Evolutionary conservation across 2,888 invertebrate genomes (phyloP), one percentile per base, ranked within the genome.

Genomic region (Meteorus cinctellus): DNA sequence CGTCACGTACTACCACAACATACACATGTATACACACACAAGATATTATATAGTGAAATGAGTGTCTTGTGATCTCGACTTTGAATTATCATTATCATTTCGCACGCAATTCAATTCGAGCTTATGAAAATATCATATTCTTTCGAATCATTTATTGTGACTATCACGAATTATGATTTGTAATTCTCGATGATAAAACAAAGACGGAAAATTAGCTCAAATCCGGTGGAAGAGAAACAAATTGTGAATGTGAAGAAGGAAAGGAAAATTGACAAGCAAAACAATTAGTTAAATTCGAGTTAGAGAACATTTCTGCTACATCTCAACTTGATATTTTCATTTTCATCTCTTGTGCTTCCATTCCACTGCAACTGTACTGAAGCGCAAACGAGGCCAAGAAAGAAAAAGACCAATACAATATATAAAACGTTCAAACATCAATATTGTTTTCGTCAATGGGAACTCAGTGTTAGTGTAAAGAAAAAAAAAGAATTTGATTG

Each of bases 101-200:
- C 19, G 19, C 19, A 19, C n/a, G 6, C 10, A 10, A 19, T 19
- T 19, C 4, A n/a, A 8, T 55, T 24, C 55, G 8, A 12, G 12
- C 2, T 12, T 41, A 41, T 5, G 12, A 41, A 41, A 12, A 41
- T 41, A 41, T 41, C 16, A 48, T 24, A 55, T 24, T 55, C 6
- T 55, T 55, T 2, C 5, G 6, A 19, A 19, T 6, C n/a, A 55
- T 19, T 19, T 24, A 8, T 24, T 55, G 19, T 31, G 31, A 31
- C 16, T 8, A 63, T 63, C 14, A n/a, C 6, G 6, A 63, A 34
- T 29, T 2, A 78, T 76, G 66, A 77, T 77, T 79, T 72, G 67
- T 63, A 59, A 41, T 72, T 66, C 74, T 79, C 76, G 76, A 79
- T 79, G 79, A 72, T 55, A 73, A 77, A 51, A 62, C 76, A 67